Conservation (phyloP, 2,797 vertebrate genomes). For the Neomorphus geoffroyi region DNA sequence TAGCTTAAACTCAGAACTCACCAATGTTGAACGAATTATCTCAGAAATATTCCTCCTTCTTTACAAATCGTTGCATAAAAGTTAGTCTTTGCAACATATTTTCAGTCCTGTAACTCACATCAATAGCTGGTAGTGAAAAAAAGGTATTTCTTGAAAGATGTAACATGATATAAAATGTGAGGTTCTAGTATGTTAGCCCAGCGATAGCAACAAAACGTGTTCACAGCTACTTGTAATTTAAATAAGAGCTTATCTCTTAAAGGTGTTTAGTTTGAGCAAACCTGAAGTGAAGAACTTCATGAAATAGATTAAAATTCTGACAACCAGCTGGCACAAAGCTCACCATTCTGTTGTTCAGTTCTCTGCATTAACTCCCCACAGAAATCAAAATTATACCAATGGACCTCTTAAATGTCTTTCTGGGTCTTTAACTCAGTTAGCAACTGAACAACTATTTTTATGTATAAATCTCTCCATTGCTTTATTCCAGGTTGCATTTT, state of each 20-base stretch:
- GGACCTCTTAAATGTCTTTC: background rate
- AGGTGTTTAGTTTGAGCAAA: background rate
- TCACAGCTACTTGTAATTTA: background rate
- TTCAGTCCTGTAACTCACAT: background rate
- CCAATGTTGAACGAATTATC: background rate
- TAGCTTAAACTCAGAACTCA: background rate
- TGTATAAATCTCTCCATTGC: background rate
- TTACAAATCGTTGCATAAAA: background rate
- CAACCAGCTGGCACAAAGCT: background rate
- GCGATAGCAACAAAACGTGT: background rate
- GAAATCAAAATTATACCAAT: background rate
- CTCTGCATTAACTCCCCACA: background rate
- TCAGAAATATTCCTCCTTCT: background rate
- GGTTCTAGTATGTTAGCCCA: background rate
- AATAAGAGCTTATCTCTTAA: background rate
- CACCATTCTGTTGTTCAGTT: background rate
- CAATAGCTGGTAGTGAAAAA: background rate
- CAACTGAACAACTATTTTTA: background rate
- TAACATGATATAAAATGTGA: too few species aligned
- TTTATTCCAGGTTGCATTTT: background rate
- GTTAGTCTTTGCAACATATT: background rate
- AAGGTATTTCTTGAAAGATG: background rate
- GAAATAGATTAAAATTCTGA: background rate
- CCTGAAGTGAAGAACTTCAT: background rate
- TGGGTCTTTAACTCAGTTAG: background rate